These are phyloP conservation scores for Coccyzus lansbergi DNA, from an alignment of 2,797 vertebrate species.

Conservation along the genomic window DNA sequence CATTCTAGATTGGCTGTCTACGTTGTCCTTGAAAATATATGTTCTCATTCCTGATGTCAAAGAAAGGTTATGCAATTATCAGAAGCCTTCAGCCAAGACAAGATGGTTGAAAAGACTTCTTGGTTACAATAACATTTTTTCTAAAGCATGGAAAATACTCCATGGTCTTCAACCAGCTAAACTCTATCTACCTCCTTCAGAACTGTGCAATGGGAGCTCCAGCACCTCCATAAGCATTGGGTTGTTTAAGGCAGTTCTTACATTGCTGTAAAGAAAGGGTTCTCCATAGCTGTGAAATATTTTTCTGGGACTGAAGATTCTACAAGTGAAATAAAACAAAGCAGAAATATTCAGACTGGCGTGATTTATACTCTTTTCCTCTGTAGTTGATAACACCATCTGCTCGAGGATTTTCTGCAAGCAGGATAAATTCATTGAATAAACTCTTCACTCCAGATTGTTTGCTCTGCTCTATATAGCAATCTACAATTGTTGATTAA, in stretches of 20 bases:
- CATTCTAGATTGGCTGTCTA: not conserved
- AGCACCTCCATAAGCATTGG: fast-evolving
- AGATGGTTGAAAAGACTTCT: not conserved
- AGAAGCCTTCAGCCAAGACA: not conserved
- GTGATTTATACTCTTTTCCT: slow-evolving; percentile 18
- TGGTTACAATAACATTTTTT: not conserved
- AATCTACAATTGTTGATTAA: slow-evolving; percentile 36
- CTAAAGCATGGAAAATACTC: not conserved
- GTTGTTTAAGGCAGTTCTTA: not conserved
- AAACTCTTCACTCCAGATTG: slow-evolving; percentile 38
- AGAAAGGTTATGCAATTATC: not conserved
- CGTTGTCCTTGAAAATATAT: not conserved
- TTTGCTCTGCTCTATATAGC: slow-evolving; percentile 47
- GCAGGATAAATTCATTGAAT: slow-evolving; percentile 41
- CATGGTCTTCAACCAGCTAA: not conserved
- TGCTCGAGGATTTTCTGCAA: slow-evolving; percentile 30
- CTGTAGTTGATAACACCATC: slow-evolving; percentile 40
- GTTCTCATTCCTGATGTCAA: not conserved
- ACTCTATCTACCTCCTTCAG: not conserved
- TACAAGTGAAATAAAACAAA: slow-evolving; percentile 17
- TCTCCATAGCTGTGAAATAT: not conserved
- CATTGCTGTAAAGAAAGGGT: not conserved
- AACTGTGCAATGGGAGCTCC: not conserved
- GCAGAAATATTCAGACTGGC: not conserved
- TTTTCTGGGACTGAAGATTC: not conserved